A percentile compares a stretch with the other conserved stretches of the same genome.
These are phyloP conservation scores for Circaetus cinerascens DNA, from an alignment of 2,113 vertebrate genomes.

Conservation along the genomic window DNA sequence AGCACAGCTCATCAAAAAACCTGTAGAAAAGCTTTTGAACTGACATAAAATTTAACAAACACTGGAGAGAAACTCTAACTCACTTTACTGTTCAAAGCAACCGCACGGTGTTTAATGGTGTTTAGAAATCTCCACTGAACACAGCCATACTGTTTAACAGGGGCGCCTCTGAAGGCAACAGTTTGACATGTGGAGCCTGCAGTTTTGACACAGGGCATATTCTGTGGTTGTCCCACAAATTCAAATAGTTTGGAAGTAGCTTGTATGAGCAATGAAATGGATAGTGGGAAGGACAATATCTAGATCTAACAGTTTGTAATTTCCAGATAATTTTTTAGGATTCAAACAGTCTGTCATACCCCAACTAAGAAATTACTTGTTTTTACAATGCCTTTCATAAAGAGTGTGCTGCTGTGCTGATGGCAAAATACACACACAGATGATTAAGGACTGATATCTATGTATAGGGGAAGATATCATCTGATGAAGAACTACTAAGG, in stretches of 20 bases:
- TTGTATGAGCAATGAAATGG: background rate
- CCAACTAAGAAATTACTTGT: background rate
- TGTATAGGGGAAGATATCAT: slow-evolving; percentile 1
- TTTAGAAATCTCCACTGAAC: background rate
- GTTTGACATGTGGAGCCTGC: rapidly evolving
- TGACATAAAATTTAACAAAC: background rate
- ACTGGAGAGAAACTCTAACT: background rate
- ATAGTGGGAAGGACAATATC: background rate
- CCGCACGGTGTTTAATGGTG: background rate
- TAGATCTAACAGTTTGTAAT: background rate
- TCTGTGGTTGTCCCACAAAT: background rate
- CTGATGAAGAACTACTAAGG: slow-evolving; percentile 21
- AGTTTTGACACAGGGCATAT: background rate
- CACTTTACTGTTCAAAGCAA: background rate
- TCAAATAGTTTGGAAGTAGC: background rate
- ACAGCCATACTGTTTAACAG: background rate
- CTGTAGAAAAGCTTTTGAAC: background rate
- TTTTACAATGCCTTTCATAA: background rate
- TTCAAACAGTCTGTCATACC: background rate
- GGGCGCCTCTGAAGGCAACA: background rate
- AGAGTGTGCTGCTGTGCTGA: background rate
- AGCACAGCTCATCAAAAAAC: background rate
- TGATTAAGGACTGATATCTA: background rate
- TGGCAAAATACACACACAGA: slow-evolving; percentile 6
- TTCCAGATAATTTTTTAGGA: background rate